These are phyloP conservation scores for Aphrophora alni DNA, from an alignment of 2,888 invertebrate species.

Conservation along the genomic window DNA sequence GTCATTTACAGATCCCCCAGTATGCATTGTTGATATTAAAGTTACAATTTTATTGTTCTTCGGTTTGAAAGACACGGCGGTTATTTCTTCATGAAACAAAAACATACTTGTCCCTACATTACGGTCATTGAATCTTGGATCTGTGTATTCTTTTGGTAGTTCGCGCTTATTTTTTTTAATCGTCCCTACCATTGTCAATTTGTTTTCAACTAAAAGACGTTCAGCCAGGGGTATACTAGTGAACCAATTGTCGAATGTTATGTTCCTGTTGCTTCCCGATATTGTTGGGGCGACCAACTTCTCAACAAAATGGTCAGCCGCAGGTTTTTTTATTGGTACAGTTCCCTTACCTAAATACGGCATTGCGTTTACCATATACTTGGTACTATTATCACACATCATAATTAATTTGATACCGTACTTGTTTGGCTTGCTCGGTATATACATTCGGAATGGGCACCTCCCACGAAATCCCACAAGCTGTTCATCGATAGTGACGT, in stretches of 20 bases:
- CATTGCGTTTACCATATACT: conserved; percentile 35
- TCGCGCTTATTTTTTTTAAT: conserved; percentile 20
- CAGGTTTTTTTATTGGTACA: conserved; percentile 4
- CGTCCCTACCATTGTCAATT: conserved; percentile 11
- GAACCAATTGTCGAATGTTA: conserved; percentile 30
- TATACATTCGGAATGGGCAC: conserved; percentile 39
- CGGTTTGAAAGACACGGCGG: conserved; percentile 19
- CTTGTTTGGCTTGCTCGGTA: conserved; percentile 46
- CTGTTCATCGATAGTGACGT: conserved; percentile 42
- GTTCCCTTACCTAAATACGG: conserved; percentile 37
- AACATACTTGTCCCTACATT: conserved; percentile 23
- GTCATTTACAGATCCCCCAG: background rate
- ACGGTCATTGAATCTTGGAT: conserved; percentile 10
- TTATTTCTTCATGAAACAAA: conserved; percentile 16
- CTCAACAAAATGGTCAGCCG: conserved; percentile 32
- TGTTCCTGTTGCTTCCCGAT: conserved; percentile 19
- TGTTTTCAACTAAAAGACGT: conserved; percentile 7
- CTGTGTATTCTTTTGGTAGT: conserved; percentile 7
- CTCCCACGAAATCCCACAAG: conserved; percentile 42
- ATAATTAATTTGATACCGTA: conserved; percentile 38
- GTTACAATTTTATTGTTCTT: background rate
- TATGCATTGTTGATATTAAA: conserved; percentile 20
- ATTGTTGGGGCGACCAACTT: conserved; percentile 23
- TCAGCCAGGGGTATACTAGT: conserved; percentile 25
- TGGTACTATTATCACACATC: conserved; percentile 31